A percentile compares a stretch with the other conserved stretches of the same genome.
Conservation (phyloP, 2,797 vertebrate genomes). For the Bryconaethiops microstoma region DNA sequence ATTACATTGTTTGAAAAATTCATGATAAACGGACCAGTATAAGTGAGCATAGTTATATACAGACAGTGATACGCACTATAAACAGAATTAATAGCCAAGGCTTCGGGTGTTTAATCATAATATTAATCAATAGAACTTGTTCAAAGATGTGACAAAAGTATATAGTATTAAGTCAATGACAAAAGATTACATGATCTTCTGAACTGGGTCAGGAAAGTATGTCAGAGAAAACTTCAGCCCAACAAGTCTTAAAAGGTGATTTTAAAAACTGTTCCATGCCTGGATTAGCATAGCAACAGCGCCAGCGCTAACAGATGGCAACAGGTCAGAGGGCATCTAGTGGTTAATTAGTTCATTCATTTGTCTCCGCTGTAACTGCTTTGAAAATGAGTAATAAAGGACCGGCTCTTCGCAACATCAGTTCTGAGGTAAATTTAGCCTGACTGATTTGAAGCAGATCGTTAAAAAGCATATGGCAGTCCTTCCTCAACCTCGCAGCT, state of each 20-base stretch:
- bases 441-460: constrained; percentile 41
- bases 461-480: constrained; percentile 37
- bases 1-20: too few species aligned
- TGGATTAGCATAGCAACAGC: neutral
- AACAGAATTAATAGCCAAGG: too few species aligned
- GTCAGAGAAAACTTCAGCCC: neutral
- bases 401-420: neutral
- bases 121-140: too few species aligned
- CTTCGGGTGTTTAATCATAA: too few species aligned
- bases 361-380: constrained; percentile 30
- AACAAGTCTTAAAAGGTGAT: constrained; percentile 21
- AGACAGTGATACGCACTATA: too few species aligned
- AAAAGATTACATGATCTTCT: neutral
- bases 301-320: constrained; percentile 26
- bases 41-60: too few species aligned
- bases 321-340: constrained; percentile 34
- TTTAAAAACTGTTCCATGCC: constrained; percentile 22
- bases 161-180: neutral
- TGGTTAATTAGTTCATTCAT: constrained; percentile 47
- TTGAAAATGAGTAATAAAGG: constrained; percentile 18
- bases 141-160: too few species aligned
- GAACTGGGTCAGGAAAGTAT: constrained; percentile 6
- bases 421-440: constrained; percentile 38
- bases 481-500: constrained; percentile 22
- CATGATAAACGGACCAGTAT: too few species aligned